phyloP scores from a whole-genome alignment of 2,113 vertebrate species.

The Upupa epops region DNA sequence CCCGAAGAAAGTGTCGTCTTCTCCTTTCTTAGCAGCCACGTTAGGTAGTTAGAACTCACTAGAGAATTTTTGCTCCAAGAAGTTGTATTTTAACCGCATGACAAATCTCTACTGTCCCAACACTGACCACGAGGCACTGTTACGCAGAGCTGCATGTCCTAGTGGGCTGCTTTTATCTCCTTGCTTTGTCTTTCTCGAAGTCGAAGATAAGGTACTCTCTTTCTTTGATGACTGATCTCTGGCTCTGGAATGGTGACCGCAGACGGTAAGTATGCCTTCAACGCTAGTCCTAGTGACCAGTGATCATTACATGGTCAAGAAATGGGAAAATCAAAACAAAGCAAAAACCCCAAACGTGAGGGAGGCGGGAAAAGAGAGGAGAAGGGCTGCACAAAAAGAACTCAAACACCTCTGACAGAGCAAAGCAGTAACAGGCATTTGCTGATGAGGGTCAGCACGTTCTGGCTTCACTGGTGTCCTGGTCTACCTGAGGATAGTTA shows the following conservation, averaged over 20 bases:
- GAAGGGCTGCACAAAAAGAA: not conserved
- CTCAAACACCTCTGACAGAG: not conserved
- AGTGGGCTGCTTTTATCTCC: conserved; percentile 51
- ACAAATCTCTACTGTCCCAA: not conserved
- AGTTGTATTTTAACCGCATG: conserved; percentile 47
- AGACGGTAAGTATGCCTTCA: conserved; percentile 24
- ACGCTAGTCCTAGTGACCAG: conserved; percentile 3
- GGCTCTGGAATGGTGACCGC: not conserved
- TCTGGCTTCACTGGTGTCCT: not conserved
- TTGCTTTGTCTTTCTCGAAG: conserved; percentile 68
- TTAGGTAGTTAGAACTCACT: not conserved
- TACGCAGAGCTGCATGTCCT: conserved; percentile 27
- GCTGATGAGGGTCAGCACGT: not conserved
- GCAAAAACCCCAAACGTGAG: not conserved
- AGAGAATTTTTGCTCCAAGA: not conserved
- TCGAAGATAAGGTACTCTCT: conserved; percentile 47
- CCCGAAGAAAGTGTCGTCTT: not conserved
- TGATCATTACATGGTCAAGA: not conserved
- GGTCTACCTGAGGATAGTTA: not conserved
- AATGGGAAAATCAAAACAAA: not conserved
- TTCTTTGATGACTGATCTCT: conserved; percentile 62
- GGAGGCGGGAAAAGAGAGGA: not conserved
- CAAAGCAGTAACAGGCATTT: not conserved
- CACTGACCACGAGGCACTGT: conserved; percentile 5
- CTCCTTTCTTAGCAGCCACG: not conserved